Evolutionary conservation across 1,140 invertebrate species (phyloP).

Genomic region (Drosophila willistoni): DNA sequence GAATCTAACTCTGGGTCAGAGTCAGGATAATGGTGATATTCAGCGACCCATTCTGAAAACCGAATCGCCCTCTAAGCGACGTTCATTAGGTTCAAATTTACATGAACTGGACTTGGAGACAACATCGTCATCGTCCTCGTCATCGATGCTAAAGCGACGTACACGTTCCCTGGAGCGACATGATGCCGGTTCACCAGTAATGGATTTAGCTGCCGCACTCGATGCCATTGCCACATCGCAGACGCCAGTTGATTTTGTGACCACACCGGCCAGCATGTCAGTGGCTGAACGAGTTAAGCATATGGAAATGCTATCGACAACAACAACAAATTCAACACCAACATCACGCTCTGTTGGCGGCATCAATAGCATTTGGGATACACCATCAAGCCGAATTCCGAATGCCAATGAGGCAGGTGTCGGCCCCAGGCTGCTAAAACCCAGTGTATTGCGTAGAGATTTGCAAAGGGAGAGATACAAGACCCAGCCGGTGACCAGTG

Average conservation of each 20-base stretch:
- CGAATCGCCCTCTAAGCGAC: conserved; percentile 77
- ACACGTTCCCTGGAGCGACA: conserved; percentile 78
- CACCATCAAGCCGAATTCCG: conserved; percentile 29
- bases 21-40: conserved; percentile 37
- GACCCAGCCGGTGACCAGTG: conserved; percentile 88
- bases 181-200: conserved; percentile 53
- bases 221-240: conserved; percentile 69
- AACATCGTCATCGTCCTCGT: conserved; percentile 4
- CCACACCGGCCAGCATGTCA: conserved; percentile 59
- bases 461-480: conserved; percentile 85
- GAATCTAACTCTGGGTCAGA: conserved; percentile 24
- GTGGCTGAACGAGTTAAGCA: conserved; percentile 80
- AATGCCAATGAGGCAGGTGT: conserved; percentile 17
- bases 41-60: conserved; percentile 73
- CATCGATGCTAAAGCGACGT: conserved; percentile 62
- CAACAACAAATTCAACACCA: conserved; percentile 38
- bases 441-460: conserved; percentile 83
- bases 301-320: conserved; percentile 75
- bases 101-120: conserved; percentile 9
- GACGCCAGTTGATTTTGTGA: conserved; percentile 56
- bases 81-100: conserved; percentile 49
- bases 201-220: conserved; percentile 68
- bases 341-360: conserved; percentile 27
- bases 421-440: conserved; percentile 77
- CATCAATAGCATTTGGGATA: conserved; percentile 69